Evolutionary conservation across 2,888 invertebrate species (phyloP).

Genomic region (Zhuqinia jingwanae): DNA sequence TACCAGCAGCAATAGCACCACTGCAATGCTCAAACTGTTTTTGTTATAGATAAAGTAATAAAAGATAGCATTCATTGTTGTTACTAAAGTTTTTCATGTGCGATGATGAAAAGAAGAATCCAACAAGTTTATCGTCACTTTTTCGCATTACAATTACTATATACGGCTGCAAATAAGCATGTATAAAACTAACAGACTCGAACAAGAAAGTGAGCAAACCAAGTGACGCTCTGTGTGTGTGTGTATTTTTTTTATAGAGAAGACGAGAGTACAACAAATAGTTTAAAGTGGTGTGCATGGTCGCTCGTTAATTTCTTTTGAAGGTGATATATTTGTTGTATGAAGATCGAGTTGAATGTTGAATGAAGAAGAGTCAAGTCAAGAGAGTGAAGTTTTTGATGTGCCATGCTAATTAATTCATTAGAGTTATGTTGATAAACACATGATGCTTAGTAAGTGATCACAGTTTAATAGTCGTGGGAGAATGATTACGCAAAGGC

Average conservation of each 20-base stretch:
- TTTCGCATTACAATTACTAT: background rate
- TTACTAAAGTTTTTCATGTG: slow-evolving; percentile 23
- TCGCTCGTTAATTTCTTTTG: slow-evolving; percentile 33
- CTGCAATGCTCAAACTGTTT: slow-evolving; percentile 22
- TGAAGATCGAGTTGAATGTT: background rate
- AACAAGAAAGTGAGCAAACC: slow-evolving; percentile 15
- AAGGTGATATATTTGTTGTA: background rate
- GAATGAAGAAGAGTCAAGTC: background rate
- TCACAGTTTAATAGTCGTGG: background rate
- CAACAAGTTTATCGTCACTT: slow-evolving; percentile 39
- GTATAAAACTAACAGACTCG: no score
- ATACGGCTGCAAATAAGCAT: no score
- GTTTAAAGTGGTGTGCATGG: slow-evolving; percentile 19
- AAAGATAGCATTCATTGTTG: background rate
- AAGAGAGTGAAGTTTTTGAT: no score
- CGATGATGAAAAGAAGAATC: slow-evolving; percentile 1
- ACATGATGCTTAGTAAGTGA: background rate
- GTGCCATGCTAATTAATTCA: slow-evolving; percentile 34
- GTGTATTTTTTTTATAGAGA: no score
- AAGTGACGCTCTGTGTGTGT: background rate
- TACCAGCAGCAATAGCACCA: background rate
- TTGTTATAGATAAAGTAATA: background rate
- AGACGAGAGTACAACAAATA: background rate
- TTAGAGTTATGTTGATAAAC: slow-evolving; percentile 7
- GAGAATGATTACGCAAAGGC: slow-evolving; percentile 67